These are phyloP conservation scores for Syrrhaptes paradoxus DNA, from an alignment of 2,113 vertebrate genomes.

Conservation along the genomic window DNA sequence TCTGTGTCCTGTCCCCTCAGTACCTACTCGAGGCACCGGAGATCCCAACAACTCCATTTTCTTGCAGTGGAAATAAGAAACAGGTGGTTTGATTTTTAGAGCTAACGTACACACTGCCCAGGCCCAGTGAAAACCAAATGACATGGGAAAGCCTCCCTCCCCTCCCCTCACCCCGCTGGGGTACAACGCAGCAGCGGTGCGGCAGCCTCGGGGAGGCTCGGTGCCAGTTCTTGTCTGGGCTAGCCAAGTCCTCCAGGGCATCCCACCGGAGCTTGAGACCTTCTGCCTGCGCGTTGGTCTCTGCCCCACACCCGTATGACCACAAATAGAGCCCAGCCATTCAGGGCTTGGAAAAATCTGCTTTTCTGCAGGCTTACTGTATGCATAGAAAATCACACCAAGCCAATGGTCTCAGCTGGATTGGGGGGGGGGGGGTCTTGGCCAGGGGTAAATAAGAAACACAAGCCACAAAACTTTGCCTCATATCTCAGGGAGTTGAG, in stretches of 20 bases:
- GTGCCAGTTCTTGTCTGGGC: background rate
- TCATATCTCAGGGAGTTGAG: background rate
- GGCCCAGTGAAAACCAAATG: background rate
- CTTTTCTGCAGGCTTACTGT: background rate
- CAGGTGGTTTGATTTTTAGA: background rate
- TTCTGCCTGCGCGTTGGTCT: background rate
- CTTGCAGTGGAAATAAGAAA: background rate
- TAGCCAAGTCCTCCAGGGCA: background rate
- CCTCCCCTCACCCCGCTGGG: background rate
- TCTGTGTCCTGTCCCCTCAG: background rate
- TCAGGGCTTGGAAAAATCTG: background rate
- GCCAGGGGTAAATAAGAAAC: background rate
- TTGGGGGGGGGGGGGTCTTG: background rate
- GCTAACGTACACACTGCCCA: background rate
- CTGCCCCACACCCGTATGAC: background rate
- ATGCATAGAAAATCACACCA: background rate
- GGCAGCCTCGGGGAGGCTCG: background rate
- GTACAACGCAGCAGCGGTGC: fast-evolving
- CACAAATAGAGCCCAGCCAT: background rate
- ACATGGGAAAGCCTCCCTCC: background rate
- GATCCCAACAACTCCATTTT: fast-evolving
- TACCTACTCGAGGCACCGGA: background rate
- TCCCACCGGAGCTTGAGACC: background rate
- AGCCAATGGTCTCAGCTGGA: background rate
- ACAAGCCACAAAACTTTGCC: background rate